A percentile compares a stretch with the other conserved stretches of the same genome.
Evolutionary conservation across 2,888 invertebrate genomes (phyloP).

Genomic region (Apotomis turbidana): DNA sequence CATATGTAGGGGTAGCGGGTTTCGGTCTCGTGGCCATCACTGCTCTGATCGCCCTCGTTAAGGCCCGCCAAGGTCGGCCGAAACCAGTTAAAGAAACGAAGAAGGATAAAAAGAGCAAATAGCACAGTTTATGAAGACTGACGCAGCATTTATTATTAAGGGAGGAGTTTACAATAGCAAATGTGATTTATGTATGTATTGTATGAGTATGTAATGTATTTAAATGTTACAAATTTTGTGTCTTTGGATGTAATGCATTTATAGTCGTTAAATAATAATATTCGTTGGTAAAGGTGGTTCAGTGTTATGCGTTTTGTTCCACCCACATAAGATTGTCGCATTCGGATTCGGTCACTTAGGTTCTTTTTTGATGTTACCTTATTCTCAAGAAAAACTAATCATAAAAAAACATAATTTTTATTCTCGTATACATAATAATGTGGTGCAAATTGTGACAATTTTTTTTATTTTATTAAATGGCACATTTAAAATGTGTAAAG

Average conservation of each 20-base stretch:
- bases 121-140: constrained; percentile 42
- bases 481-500: no score
- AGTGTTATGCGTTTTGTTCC: not conserved
- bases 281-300: not conserved
- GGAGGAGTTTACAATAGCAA: constrained; percentile 4
- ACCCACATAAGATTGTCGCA: not conserved
- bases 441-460: no score
- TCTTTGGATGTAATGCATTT: not conserved
- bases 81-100: constrained; percentile 67
- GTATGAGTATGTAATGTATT: not conserved
- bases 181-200: constrained; percentile 21
- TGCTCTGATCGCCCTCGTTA: constrained; percentile 75
- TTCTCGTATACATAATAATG: no score
- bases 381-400: no score
- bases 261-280: not conserved
- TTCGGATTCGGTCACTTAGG: no score
- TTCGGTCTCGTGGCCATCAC: constrained; percentile 78
- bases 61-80: constrained; percentile 63
- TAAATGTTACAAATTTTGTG: constrained; percentile 5
- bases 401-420: no score
- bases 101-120: constrained; percentile 79
- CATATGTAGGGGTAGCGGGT: constrained; percentile 62
- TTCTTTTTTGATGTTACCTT: no score
- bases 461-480: no score
- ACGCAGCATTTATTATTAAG: constrained; percentile 17